Conservation (phyloP, 2,113 vertebrate species). For the Oreamnos americanus region DNA sequence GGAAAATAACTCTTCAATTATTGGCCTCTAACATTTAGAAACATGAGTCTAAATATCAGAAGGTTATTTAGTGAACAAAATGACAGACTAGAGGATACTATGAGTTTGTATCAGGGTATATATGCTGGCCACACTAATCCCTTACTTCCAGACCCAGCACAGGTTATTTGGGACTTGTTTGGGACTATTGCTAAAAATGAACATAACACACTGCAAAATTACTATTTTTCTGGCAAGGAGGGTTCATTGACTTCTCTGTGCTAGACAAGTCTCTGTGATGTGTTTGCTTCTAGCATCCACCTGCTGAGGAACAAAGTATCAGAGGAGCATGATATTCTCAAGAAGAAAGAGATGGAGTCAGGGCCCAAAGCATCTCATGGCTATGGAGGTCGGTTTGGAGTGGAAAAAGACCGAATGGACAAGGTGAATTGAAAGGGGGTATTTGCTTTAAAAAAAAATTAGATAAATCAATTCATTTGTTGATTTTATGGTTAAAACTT, state of each 20-base stretch:
- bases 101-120: background rate
- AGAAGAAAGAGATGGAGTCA: slow-evolving; percentile 88
- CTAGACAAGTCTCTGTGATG: background rate
- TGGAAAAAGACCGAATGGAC: slow-evolving; percentile 95
- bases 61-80: background rate
- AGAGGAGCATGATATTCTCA: slow-evolving; percentile 89
- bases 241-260: background rate
- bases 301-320: slow-evolving; percentile 91
- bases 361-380: slow-evolving; percentile 94
- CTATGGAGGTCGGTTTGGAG: slow-evolving; percentile 96
- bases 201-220: background rate
- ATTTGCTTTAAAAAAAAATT: background rate
- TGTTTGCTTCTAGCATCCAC: slow-evolving; percentile 84
- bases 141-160: background rate
- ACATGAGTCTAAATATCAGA: background rate
- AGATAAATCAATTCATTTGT: background rate
- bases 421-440: slow-evolving; percentile 80
- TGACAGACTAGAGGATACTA: background rate
- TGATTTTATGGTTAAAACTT: slow-evolving; percentile 2
- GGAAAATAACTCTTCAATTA: background rate
- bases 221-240: background rate
- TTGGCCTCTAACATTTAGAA: background rate
- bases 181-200: background rate
- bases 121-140: background rate
- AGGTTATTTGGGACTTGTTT: background rate